Base-by-base conservation (phyloP, 35 echinoderm and acorn worm species). In the Ophiothrix spiculata region DNA sequence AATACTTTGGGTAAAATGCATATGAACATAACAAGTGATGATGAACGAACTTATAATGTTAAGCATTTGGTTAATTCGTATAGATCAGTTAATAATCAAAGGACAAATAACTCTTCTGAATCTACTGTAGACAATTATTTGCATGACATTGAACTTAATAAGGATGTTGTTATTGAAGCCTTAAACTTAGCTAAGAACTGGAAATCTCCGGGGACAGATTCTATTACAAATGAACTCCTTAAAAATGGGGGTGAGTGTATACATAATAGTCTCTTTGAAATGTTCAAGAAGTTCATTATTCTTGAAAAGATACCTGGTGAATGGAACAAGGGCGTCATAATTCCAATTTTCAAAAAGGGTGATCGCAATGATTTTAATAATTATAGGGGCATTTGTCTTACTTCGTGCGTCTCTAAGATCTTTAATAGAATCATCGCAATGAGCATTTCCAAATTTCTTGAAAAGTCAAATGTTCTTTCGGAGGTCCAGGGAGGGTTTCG, bases 1-100 rank as follows among this genome's bases (percentile, higher is more conserved):
- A n/a, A 36, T 69, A 85, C 56, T 35, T 17, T 74, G 33, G 64
- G 64, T 42, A 85, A 85, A 32, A 85, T 38, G 56, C 33, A 85
- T 75, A 74, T 38, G 25, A 85, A 85, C 74, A 35, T 38, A n/a
- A n/a, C 19, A 14, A 36, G 54, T 31, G 13, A 60, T 32, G 32
- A 83, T 83, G 54, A 83, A 60, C 2, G 54, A 35, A 85, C 41
- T 83, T 2, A 31, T 21, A 83, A 83, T 56, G 35, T 60, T 28
- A 54, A 32, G 11, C 40, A 83, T 83, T 31, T 46, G 13, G 33
- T 60, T 83, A 83, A 83, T 34, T 3, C 17, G 17, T 46, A 56
- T n/a, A 82, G 40, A 39, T 12, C 17, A 29, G 40, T 54, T 21
- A 54, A n/a, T n/a, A n/a, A n/a, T n/a, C n/a, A n/a, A n/a, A n/a